These are phyloP conservation scores for Eupithecia exiguata DNA, from an alignment of 2,888 invertebrate genomes.

Conservation along the genomic window DNA sequence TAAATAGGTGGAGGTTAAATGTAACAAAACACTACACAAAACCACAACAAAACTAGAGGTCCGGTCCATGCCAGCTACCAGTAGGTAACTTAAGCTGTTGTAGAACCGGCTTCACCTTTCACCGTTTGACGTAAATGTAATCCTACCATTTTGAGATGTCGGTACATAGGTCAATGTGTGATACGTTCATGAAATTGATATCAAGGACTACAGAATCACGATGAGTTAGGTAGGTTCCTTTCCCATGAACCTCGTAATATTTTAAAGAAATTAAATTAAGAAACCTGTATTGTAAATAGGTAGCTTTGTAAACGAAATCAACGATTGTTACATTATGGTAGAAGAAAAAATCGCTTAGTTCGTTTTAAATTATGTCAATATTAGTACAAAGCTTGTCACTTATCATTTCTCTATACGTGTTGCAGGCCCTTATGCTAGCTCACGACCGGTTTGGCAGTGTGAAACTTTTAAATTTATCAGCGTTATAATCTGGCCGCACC, in stretches of 20 bases:
- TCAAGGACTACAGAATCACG: background rate
- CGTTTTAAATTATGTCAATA: background rate
- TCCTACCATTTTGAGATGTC: constrained; percentile 25
- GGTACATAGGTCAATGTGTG: constrained; percentile 12
- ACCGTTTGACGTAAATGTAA: constrained; percentile 53
- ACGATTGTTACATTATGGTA: background rate
- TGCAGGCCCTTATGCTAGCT: background rate
- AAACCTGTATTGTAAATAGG: background rate
- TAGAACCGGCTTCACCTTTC: constrained; percentile 49
- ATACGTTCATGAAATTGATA: constrained; percentile 6
- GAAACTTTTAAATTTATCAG: constrained; percentile 34
- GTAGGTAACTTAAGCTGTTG: constrained; percentile 27
- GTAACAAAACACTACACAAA: constrained; percentile 27
- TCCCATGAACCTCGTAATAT: background rate
- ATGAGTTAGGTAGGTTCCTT: no score
- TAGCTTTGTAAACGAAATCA: background rate
- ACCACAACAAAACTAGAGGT: constrained; percentile 28
- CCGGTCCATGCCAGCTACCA: constrained; percentile 24
- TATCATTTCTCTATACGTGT: background rate
- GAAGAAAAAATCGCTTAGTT: background rate
- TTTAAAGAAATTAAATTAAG: background rate
- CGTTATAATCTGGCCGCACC: constrained; percentile 43
- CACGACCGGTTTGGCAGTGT: constrained; percentile 6
- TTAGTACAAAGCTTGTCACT: background rate
- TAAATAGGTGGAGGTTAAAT: background rate